These are phyloP conservation scores for Ameiurus melas DNA, from an alignment of 2,113 vertebrate genomes.

Conservation along the genomic window DNA sequence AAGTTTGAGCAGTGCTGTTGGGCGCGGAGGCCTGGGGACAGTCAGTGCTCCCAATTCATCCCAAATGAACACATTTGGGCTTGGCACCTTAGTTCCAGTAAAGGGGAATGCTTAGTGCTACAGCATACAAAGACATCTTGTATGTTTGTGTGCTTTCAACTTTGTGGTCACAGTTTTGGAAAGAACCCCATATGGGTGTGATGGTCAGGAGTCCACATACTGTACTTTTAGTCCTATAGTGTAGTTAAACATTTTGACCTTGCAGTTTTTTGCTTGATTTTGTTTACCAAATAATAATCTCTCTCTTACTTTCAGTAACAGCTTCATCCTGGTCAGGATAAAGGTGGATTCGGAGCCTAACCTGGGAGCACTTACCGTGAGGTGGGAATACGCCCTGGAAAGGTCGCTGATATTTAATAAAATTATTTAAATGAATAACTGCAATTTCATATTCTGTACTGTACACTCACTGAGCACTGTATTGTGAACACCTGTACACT, in stretches of 20 bases:
- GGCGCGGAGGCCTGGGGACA: not conserved
- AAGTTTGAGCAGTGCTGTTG: not conserved
- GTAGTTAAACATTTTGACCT: not conserved
- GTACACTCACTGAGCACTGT: no score
- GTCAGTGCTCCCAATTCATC: not conserved
- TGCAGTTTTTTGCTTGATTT: not conserved
- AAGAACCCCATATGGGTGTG: not conserved
- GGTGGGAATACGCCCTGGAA: not conserved
- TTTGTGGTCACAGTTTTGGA: not conserved
- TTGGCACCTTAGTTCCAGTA: not conserved
- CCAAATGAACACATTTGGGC: not conserved
- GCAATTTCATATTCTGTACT: no score
- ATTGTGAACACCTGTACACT: no score
- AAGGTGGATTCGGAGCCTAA: not conserved
- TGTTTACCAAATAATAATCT: not conserved
- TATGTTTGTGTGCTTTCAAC: not conserved
- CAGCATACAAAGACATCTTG: not conserved
- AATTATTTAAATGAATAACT: no score
- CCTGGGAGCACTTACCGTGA: not conserved
- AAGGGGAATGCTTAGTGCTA: not conserved
- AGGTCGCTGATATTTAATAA: not conserved
- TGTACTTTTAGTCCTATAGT: not conserved
- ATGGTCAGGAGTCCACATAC: not conserved
- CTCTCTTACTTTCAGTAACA: not conserved
- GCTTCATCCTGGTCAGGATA: not conserved